phyloP scores from a whole-genome alignment of 2,888 invertebrate species.

The Rhogogaster chlorosoma region DNA sequence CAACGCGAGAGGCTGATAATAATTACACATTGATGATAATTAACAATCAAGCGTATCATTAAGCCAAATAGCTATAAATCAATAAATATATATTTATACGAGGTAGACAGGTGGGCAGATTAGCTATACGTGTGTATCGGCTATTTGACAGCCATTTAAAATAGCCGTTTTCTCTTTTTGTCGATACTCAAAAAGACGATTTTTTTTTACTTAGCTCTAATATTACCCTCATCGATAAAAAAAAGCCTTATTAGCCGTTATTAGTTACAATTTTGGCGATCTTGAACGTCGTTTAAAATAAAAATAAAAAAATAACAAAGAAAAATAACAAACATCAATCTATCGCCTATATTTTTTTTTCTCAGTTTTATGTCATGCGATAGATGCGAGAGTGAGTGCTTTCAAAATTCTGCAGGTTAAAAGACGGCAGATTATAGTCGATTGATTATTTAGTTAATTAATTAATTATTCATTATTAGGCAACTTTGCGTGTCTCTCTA shows the following conservation, averaged over 20 bases:
- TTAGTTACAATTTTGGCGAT: not conserved
- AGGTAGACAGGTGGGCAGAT: conserved; percentile 25
- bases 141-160: not conserved
- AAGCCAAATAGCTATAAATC: not conserved
- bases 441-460: not conserved
- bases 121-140: not conserved
- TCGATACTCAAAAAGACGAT: not conserved
- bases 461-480: not conserved
- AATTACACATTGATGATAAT: conserved; percentile 8
- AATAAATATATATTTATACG: not conserved
- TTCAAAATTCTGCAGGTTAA: not conserved
- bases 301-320: not conserved
- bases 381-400: not conserved
- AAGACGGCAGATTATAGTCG: not conserved
- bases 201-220: not conserved
- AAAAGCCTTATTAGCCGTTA: not conserved
- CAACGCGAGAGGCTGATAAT: conserved; percentile 1
- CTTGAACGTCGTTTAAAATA: not conserved
- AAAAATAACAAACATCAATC: not conserved
- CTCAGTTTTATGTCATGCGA: not conserved
- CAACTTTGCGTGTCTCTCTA: not conserved
- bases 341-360: not conserved
- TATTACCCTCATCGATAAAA: not conserved
- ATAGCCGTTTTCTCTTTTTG: not conserved
- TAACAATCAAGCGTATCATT: not conserved